Base-by-base conservation (phyloP, 2,888 invertebrate genomes). In the Pachycephus smyrnensis region DNA sequence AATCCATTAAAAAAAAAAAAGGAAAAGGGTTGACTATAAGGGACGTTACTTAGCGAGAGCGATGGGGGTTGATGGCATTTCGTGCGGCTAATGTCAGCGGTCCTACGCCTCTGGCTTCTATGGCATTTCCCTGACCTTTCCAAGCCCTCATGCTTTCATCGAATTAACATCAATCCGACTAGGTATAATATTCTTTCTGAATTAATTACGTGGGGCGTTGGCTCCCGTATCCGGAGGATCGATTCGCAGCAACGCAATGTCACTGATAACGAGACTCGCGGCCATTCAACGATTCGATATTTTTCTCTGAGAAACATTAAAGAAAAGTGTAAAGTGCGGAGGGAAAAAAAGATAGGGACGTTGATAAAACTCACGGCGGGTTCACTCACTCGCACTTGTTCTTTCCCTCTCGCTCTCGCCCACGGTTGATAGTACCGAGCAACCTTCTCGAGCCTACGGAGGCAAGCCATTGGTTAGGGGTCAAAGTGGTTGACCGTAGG, bases 121-220 rank as follows among this genome's bases (percentile, higher is more conserved):
- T 81, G 90, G 84, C 88, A 90, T 90, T 90, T 90, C 80, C 79
- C 80, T 87, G 89, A 90, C 90, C 88, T 90, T 90, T 89, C 82
- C 76, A 81, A 81, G 31, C 69, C 69, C 69, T 69, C 69, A 12
- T 69, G 30, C 69, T 69, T 32, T 30, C 78, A 76, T 76, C 71
- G 75, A 77, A 71, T 75, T 75, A 75, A 74, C 77, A 74, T 77
- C 74, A 9, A 75, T 77, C 75, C 75, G 75, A 77, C 75, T 77
- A 3, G 68, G 40, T 23, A 36, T n/a, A 40, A 69, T 40, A 77
- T 75, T 75, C 77, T 75, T 69, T 55, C 69, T 40, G 75, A 12
- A 40, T 40, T 30, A 75, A n/a, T 75, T 69, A 75, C 37, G 69
- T 15, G 3, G 77, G n/a, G 36, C 33, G 32, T 30, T 30, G 37